phyloP scores from a whole-genome alignment of 2,888 invertebrate species.

The Trypoxylon attenuatum region DNA sequence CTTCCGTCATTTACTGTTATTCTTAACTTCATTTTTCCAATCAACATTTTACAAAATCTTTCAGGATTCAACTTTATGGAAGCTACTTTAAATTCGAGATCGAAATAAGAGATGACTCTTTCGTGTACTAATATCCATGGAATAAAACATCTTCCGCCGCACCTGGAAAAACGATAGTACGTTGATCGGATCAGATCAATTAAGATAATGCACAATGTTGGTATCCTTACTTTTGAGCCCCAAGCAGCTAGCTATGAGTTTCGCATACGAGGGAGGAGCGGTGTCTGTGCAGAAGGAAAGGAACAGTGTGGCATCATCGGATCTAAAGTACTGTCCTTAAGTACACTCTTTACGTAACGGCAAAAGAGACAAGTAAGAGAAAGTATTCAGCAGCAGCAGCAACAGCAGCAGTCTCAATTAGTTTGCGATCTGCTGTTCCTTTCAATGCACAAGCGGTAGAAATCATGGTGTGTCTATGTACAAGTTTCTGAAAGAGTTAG shows the following conservation, averaged over 20 bases:
- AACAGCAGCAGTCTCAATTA: too few species aligned
- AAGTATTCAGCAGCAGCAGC: neutral
- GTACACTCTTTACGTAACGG: neutral
- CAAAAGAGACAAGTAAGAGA: neutral
- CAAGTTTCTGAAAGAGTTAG: constrained; percentile 70
- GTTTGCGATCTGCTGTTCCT: constrained; percentile 43
- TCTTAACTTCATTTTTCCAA: too few species aligned
- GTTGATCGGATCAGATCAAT: constrained; percentile 23
- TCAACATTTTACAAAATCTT: too few species aligned
- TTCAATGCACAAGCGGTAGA: constrained; percentile 68
- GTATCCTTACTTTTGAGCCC: constrained; percentile 69
- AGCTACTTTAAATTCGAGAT: too few species aligned
- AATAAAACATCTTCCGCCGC: constrained; percentile 21
- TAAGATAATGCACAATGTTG: constrained; percentile 47
- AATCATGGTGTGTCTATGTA: constrained; percentile 66
- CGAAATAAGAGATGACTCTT: neutral
- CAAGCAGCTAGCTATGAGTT: constrained; percentile 73
- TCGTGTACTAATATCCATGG: neutral
- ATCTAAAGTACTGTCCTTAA: neutral
- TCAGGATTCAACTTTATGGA: too few species aligned
- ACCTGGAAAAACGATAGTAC: constrained; percentile 35
- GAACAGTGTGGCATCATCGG: constrained; percentile 49
- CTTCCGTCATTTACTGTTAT: too few species aligned
- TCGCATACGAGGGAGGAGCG: constrained; percentile 63
- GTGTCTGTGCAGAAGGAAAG: constrained; percentile 61